Base-by-base conservation (phyloP, 2,888 invertebrate genomes). In the Anarsia innoxiella region DNA sequence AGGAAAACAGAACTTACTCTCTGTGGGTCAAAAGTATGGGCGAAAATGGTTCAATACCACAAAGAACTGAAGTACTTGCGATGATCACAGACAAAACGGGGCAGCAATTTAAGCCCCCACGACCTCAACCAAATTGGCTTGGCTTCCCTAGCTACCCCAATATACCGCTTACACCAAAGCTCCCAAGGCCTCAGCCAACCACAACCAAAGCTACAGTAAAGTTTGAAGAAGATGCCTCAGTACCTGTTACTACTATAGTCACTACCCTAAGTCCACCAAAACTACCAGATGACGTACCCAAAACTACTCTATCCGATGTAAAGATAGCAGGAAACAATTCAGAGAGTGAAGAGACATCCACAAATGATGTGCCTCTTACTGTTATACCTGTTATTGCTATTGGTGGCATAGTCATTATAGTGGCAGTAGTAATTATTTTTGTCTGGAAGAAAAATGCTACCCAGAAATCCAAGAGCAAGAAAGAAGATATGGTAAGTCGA, bases 401-500 rank as follows among this genome's bases (percentile, higher is more conserved):
- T 31, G 89, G 89, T 51, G 90, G 87, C 2, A 79, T 94, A 31
- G 88, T 93, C 40, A 69, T 91, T 2, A 88, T 90, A 12, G 88
- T 91, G 2, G 90, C 89, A 12, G 86, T 88, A 29, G 88, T 91
- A 1, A 87, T 90, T 10, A 87, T 92, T 53, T 87, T 93, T 38
- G 90, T 92, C 48, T 89, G 92, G 51, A 91, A 88, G 59, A 91
- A 89, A 56, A 88, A 93, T 41, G 90, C 89, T 54, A 66, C 82
- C 25, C 87, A 87, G 28, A 88, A 89, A 58, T 76, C 87, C n/a
- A 91, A 90, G 54, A 87, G 86, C 16, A 86, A 86, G 46, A 92
- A 92, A 62, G 91, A 92, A 52, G 93, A 93, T 58, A 90, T 92
- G 89, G 93, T 92, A 57, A 70, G 80, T 57, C n/a, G n/a, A n/a